A percentile compares a stretch with the other conserved stretches of the same genome.
Evolutionary conservation across 2,888 invertebrate species (phyloP).

Genomic region (Hyalella azteca): DNA sequence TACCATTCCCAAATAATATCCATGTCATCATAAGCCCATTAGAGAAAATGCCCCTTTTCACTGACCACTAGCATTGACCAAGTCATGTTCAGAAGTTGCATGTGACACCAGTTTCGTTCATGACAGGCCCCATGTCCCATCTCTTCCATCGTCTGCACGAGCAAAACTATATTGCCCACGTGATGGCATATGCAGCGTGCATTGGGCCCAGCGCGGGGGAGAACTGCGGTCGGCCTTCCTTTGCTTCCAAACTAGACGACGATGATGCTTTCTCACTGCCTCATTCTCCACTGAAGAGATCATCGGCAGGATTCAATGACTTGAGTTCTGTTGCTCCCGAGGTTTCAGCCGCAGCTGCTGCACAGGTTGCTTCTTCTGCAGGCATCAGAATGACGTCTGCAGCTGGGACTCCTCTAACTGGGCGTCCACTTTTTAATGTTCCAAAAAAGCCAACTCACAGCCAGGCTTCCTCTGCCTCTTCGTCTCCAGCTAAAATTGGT

Average conservation of each 20-base stretch:
- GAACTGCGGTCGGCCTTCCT: slow-evolving; percentile 41
- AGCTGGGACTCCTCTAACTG: not conserved
- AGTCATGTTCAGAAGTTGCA: no score
- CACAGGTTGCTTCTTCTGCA: not conserved
- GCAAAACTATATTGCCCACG: slow-evolving; percentile 87
- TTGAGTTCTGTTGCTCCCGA: slow-evolving; percentile 20
- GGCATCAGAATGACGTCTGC: not conserved
- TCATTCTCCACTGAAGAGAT: slow-evolving; percentile 29
- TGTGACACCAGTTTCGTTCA: not conserved
- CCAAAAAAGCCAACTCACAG: not conserved
- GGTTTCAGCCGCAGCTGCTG: not conserved
- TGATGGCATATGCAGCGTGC: slow-evolving; percentile 80
- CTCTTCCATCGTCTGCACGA: slow-evolving; percentile 88
- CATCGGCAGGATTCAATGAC: slow-evolving; percentile 1
- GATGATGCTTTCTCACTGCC: slow-evolving; percentile 20
- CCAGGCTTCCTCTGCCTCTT: not conserved
- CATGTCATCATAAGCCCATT: no score
- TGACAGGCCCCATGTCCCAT: slow-evolving; percentile 84
- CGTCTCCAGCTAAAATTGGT: not conserved
- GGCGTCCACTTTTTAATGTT: not conserved
- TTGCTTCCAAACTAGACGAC: slow-evolving; percentile 1
- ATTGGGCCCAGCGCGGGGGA: slow-evolving; percentile 68
- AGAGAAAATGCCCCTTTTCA: no score
- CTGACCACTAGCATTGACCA: no score
- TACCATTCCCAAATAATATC: no score